Base-by-base conservation (phyloP, 2,888 invertebrate genomes). In the Polydrusus pterygomalis region DNA sequence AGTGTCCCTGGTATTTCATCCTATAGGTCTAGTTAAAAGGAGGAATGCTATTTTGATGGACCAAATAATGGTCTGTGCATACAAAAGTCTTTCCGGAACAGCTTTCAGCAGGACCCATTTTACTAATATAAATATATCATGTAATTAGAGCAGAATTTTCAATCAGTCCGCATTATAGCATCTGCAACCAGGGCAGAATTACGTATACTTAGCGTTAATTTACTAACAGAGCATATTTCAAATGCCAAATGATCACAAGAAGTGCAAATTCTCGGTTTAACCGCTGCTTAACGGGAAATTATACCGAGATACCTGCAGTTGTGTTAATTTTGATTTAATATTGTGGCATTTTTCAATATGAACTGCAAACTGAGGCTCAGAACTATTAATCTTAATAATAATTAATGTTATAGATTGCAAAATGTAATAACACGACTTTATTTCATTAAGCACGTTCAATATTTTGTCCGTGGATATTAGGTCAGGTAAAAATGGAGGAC, bases 201-300 rank as follows among this genome's bases (percentile, higher is more conserved):
- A 63, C 40, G 25, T 5, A 25, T 25, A 25, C 34, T 64, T 71
- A 58, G 45, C 56, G 58, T 30, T 73, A 60, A 40, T 47, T 38
- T 49, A 43, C 54, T 73, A 65, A 45, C 60, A 45, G 58, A 49
- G 62, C 74, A 74, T 74, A 74, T 51, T 74, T 74, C 68, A 74
- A 74, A 74, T 74, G 74, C 74, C 68, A 30, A 38, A 74, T 73
- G 54, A 74, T 74, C 62, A 62, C 68, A 73, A 68, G 62, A 51
- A 74, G 67, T 51, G 62, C 74, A 60, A 68, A 74, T 74, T 74
- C 74, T 49, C 51, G 62, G 25, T 43, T 56, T 51, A 60, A 67
- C 68, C 68, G 74, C 74, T 74, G 68, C 68, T 68, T 74, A 74
- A 74, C 74, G 74, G 74, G 67, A 74, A 60, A 68, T 51, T 49